Conservation (phyloP, 2,797 vertebrate species). For the Kryptopterus vitreolus region DNA sequence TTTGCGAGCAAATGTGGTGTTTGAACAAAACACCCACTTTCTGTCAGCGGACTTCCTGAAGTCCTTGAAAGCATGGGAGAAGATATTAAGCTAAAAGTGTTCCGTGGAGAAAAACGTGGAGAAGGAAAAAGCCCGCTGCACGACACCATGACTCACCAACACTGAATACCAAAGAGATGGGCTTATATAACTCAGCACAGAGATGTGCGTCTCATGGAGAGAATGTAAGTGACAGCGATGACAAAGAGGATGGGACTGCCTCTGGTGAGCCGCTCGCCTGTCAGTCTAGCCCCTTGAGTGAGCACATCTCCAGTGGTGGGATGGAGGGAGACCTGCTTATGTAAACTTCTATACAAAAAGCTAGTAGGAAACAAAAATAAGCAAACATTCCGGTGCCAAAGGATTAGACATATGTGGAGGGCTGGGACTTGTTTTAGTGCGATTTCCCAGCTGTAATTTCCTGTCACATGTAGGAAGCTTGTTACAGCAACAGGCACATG, state of each 20-base stretch:
- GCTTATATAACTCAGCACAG: slow-evolving; percentile 62
- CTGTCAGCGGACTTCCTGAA: slow-evolving; percentile 27
- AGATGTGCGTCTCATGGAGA: slow-evolving; percentile 59
- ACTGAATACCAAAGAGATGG: slow-evolving; percentile 47
- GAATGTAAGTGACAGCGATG: slow-evolving; percentile 63
- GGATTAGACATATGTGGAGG: slow-evolving; percentile 62
- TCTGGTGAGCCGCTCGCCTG: slow-evolving; percentile 49
- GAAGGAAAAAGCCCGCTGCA: slow-evolving; percentile 46
- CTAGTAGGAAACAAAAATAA: slow-evolving; percentile 39
- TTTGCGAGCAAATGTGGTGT: background rate
- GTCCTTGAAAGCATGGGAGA: background rate
- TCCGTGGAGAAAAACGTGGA: slow-evolving; percentile 21
- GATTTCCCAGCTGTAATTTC: slow-evolving; percentile 42
- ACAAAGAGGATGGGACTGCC: slow-evolving; percentile 67
- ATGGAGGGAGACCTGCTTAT: slow-evolving; percentile 54
- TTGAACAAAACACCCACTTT: slow-evolving; percentile 13
- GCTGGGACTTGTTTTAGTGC: slow-evolving; percentile 57
- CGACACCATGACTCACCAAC: slow-evolving; percentile 55
- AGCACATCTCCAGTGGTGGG: slow-evolving; percentile 50
- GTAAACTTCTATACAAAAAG: slow-evolving; percentile 49
- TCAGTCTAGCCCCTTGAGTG: slow-evolving; percentile 45
- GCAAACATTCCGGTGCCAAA: slow-evolving; percentile 56
- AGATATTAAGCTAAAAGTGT: slow-evolving; percentile 22
- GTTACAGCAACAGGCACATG: slow-evolving; percentile 34
- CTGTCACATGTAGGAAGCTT: slow-evolving; percentile 29